A percentile compares a stretch with the other conserved stretches of the same genome.
phyloP scores from a whole-genome alignment of 2,113 vertebrate species.

The Tragelaphus scriptus region DNA sequence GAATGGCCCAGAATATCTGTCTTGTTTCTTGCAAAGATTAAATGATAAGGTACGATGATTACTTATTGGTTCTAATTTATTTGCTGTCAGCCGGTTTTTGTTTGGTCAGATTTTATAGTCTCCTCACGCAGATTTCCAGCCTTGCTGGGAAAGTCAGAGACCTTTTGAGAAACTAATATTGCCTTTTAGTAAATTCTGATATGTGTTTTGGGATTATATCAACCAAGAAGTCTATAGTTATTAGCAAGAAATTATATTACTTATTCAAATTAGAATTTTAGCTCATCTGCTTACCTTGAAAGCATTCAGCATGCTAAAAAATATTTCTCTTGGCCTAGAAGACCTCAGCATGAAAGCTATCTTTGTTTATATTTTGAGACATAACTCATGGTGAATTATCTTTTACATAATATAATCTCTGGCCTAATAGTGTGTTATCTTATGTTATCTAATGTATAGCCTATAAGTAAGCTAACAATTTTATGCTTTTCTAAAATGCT shows the following conservation, averaged over 20 bases:
- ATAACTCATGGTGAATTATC: not conserved
- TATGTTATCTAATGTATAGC: not conserved
- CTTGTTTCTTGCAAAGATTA: constrained; percentile 66
- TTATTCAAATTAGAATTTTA: not conserved
- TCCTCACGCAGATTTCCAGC: constrained; percentile 34
- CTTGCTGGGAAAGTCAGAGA: not conserved
- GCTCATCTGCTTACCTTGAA: not conserved
- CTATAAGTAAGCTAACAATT: not conserved
- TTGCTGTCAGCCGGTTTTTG: constrained; percentile 64
- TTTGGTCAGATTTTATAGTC: constrained; percentile 52
- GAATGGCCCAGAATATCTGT: not conserved
- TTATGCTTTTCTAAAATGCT: not conserved
- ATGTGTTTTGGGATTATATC: not conserved
- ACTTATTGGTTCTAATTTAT: constrained; percentile 69
- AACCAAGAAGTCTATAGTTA: not conserved
- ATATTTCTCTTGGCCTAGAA: not conserved
- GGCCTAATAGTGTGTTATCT: not conserved
- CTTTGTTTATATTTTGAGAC: not conserved
- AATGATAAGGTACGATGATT: constrained; percentile 59
- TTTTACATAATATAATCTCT: not conserved
- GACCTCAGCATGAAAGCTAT: not conserved
- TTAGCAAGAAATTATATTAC: not conserved
- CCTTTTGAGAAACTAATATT: not conserved
- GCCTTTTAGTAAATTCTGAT: not conserved
- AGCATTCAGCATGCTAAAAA: not conserved